phyloP scores from a whole-genome alignment of 2,113 vertebrate species.

The Motacilla alba region DNA sequence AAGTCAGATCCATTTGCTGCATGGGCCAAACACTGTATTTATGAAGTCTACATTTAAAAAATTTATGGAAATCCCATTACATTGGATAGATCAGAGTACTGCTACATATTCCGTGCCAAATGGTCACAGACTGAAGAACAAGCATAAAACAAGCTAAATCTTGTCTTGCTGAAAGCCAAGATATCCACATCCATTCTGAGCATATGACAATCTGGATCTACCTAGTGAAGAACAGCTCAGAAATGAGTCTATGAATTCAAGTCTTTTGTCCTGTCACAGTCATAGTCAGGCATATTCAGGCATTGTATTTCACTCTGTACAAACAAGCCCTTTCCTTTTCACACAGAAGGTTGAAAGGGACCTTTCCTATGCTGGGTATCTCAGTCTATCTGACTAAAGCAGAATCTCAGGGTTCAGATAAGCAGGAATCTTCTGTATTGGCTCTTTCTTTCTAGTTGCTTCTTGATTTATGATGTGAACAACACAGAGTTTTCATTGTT shows the following conservation, averaged over 20 bases:
- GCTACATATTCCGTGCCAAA: background rate
- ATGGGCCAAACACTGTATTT: background rate
- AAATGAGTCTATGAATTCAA: background rate
- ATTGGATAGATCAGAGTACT: background rate
- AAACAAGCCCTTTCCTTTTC: background rate
- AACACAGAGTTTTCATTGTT: background rate
- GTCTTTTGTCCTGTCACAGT: background rate
- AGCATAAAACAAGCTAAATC: background rate
- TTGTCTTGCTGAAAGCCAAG: background rate
- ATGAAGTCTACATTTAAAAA: background rate
- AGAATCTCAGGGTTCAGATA: background rate
- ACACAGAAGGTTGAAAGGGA: background rate
- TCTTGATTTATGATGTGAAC: background rate
- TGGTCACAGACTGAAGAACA: background rate
- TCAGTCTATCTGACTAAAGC: background rate
- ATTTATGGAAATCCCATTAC: slow-evolving; percentile 1
- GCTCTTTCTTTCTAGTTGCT: background rate
- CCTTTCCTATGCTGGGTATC: background rate
- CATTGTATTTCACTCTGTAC: background rate
- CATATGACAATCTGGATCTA: background rate
- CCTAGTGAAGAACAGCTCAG: background rate
- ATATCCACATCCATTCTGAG: background rate
- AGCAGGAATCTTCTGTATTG: background rate
- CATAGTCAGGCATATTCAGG: background rate
- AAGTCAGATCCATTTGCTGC: slow-evolving; percentile 12